Evolutionary conservation across 2,888 invertebrate species (phyloP).

Genomic region (Drosophila demipolita): DNA sequence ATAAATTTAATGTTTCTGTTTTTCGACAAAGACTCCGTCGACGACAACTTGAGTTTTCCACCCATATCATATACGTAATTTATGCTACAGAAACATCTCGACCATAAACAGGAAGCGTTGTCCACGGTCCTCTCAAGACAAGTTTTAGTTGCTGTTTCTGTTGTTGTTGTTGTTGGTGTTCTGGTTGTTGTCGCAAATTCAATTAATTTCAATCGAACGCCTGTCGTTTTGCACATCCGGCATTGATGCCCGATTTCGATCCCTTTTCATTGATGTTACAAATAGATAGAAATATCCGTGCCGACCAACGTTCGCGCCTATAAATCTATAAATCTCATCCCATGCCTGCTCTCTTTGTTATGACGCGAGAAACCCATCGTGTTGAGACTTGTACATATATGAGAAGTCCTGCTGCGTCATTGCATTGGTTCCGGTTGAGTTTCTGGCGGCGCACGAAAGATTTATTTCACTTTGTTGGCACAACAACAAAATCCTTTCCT

Average conservation of each 20-base stretch:
- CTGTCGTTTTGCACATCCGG: constrained; percentile 82
- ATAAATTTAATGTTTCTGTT: constrained; percentile 83
- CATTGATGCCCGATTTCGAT: constrained; percentile 68
- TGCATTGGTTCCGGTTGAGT: constrained; percentile 82
- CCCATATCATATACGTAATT: constrained; percentile 72
- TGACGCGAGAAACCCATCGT: constrained; percentile 68
- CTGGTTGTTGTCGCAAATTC: constrained; percentile 76
- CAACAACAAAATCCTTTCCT: constrained; percentile 62
- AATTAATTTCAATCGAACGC: constrained; percentile 85
- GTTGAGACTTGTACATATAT: constrained; percentile 46
- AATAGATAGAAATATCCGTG: constrained; percentile 54
- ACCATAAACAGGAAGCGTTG: constrained; percentile 75
- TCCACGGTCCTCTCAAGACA: constrained; percentile 10
- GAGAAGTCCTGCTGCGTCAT: constrained; percentile 71
- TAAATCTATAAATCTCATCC: constrained; percentile 55
- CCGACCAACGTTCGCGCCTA: constrained; percentile 48
- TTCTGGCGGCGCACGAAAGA: constrained; percentile 66
- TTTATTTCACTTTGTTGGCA: constrained; percentile 81
- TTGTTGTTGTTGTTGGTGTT: constrained; percentile 59
- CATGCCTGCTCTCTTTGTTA: constrained; percentile 66
- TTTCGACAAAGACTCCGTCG: constrained; percentile 49
- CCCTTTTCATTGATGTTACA: constrained; percentile 59
- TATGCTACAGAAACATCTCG: constrained; percentile 77
- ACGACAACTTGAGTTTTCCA: constrained; percentile 42
- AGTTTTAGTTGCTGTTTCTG: constrained; percentile 53